Conservation (phyloP, 2,113 vertebrate genomes). For the Vulpes ferrilata region DNA sequence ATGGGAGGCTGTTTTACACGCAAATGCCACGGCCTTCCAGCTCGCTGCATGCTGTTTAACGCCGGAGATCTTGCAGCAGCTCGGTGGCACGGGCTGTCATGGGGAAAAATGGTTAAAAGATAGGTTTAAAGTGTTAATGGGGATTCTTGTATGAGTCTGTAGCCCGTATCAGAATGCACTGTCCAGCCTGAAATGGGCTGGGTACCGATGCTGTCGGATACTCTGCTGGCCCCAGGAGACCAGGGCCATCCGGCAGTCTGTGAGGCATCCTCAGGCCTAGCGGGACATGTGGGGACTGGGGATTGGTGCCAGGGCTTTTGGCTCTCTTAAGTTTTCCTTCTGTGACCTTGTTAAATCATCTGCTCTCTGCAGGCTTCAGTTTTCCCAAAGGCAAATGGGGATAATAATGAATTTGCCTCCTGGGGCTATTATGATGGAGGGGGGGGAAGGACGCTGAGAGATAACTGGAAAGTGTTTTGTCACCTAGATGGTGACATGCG, state of each 20-base stretch:
- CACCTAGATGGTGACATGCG: not conserved
- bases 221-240: not conserved
- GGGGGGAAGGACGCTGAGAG: not conserved
- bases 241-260: not conserved
- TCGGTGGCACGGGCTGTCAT: not conserved
- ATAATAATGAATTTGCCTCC: not conserved
- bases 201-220: fast-evolving
- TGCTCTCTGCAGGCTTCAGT: not conserved
- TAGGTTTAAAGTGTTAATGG: not conserved
- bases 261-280: not conserved
- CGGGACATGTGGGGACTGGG: fast-evolving
- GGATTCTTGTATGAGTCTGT: not conserved
- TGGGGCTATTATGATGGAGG: not conserved
- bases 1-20: not conserved
- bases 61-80: not conserved
- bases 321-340: not conserved
- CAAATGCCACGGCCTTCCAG: not conserved
- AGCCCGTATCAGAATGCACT: not conserved
- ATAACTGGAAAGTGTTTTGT: not conserved
- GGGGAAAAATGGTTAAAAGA: not conserved
- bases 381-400: constrained; percentile 21
- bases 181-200: not conserved
- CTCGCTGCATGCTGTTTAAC: not conserved
- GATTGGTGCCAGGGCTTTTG: not conserved
- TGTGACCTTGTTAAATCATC: constrained; percentile 33